Evolutionary conservation across 2,113 vertebrate genomes (phyloP), one percentile per base, ranked within the genome.

Genomic region (Corydoras sp.): DNA sequence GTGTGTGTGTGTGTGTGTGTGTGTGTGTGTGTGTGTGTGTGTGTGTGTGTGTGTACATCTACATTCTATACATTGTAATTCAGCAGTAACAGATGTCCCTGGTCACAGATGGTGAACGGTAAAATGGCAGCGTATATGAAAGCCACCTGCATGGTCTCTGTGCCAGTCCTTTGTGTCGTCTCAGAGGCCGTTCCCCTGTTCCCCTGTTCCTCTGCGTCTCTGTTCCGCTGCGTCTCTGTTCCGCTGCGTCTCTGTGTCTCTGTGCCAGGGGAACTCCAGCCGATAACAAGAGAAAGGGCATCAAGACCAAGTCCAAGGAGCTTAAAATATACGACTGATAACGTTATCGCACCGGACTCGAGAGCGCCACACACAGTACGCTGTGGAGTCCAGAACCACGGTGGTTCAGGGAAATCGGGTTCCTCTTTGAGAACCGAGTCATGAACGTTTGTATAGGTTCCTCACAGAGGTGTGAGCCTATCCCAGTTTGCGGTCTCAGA

Each of bases 101-200:
- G 35, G 29, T 54, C 63, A 35, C 75, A 77, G 70, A 73, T 73
- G 75, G 70, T 18, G 62, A 61, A 61, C 43, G 68, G 65, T 43
- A n/a, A 69, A 43, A 62, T 8, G 58, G 68, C 62, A 35, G 43
- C 58, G 4, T 43, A 61, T 24, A 11, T 18, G 63, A 60, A 73
- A 73, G 62, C 5, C 32, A 43, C 8, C 24, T 14, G 43, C 71
- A 68, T 55, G 65, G 58, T 43, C 32, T 13, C 71, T 65, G 58
- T 66, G 66, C 63, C 51, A 69, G 68, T 53, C 58, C 50, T 51
- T 5, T 24, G 49, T 63, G 24, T 59, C 58, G 62, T 74, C 74
- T 62, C 10, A 61, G 15, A 24, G 18, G 18, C 18, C 18, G 18
- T 24, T 2, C 11, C 10, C 5, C 3, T 14, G 18, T 24, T 2